Evolutionary conservation across 2,888 invertebrate species (phyloP).

Genomic region (Tetheella fluctuosa): DNA sequence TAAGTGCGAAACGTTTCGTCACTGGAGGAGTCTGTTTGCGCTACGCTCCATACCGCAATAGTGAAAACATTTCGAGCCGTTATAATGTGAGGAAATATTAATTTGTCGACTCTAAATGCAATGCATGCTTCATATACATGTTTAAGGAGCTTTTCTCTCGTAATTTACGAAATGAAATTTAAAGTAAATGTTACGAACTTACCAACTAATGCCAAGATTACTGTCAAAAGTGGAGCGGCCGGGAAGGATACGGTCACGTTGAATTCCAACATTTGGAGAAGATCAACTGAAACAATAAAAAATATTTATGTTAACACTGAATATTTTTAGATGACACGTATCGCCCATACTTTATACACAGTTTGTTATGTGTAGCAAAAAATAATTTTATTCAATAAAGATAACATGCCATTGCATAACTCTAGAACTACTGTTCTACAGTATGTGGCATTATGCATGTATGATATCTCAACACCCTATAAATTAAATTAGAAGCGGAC

Average conservation of each 20-base stretch:
- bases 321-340: neutral
- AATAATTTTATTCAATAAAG: neutral
- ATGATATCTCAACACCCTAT: slow-evolving; percentile 18
- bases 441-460: neutral
- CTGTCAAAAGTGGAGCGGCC: slow-evolving; percentile 97
- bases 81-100: neutral
- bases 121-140: neutral
- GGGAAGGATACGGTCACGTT: slow-evolving; percentile 97
- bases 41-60: slow-evolving; percentile 22
- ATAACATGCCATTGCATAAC: neutral
- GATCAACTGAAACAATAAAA: slow-evolving; percentile 91
- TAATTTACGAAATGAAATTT: neutral
- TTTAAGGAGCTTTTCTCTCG: neutral
- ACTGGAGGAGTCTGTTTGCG: slow-evolving; percentile 26
- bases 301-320: slow-evolving; percentile 7
- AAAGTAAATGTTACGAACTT: slow-evolving; percentile 74
- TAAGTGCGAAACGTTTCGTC: slow-evolving; percentile 20
- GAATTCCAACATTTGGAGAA: slow-evolving; percentile 98
- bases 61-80: neutral
- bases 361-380: no score
- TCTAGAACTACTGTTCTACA: neutral
- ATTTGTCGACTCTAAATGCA: neutral
- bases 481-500: slow-evolving; percentile 45
- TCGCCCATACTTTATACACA: neutral
- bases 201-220: slow-evolving; percentile 99